Evolutionary conservation across 2,113 vertebrate genomes (phyloP).

Genomic region (Calidris pygmaea): DNA sequence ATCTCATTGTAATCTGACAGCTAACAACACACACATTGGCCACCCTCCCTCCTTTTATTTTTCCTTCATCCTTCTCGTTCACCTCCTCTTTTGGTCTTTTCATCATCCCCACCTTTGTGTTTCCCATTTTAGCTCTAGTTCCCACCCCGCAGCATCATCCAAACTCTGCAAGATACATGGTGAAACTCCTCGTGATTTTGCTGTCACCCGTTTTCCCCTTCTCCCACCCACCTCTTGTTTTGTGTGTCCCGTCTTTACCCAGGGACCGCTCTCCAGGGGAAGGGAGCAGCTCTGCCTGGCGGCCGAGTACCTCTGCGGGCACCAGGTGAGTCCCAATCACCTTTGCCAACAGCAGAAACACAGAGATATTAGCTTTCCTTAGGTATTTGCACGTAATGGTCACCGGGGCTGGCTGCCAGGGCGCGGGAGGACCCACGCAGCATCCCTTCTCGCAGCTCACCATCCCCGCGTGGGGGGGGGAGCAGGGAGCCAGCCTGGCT

Average conservation of each 20-base stretch:
- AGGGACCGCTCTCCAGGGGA: not conserved
- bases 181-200: not conserved
- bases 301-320: not conserved
- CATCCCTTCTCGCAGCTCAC: not conserved
- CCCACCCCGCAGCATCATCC: not conserved
- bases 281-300: not conserved
- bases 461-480: fast-evolving
- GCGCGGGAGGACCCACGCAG: not conserved
- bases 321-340: not conserved
- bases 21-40: not conserved
- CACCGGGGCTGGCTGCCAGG: not conserved
- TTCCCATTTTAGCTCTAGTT: not conserved
- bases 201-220: not conserved
- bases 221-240: not conserved
- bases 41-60: not conserved
- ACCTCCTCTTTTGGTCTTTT: not conserved
- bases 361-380: fast-evolving
- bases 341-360: not conserved
- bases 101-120: not conserved
- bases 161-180: not conserved
- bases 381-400: not conserved
- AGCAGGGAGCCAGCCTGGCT: not conserved
- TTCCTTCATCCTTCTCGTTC: not conserved
- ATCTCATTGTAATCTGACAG: not conserved
- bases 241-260: not conserved